Base-by-base conservation (phyloP, 2,888 invertebrate genomes). In the Darwinula stevensoni region DNA sequence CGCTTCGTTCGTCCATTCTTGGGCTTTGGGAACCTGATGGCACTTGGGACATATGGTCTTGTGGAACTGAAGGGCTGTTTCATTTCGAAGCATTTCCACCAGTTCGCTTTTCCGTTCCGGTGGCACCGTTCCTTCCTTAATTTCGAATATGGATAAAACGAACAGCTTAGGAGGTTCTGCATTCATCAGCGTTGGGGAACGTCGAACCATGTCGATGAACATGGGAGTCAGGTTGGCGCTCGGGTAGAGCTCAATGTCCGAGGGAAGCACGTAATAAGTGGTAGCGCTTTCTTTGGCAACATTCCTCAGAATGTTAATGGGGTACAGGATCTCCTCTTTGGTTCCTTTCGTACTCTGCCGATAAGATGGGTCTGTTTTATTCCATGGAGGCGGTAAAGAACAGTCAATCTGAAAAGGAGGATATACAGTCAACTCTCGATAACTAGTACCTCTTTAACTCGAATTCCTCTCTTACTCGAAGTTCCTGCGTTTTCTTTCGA, bases 201-300 rank as follows among this genome's bases (percentile, higher is more conserved):
- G 61, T 15, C 69, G 65, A 39, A 80, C 65, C 75, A 82, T 74
- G 44, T 72, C 68, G 40, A 82, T 57, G 54, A 84, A 82, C 47
- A 67, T 63, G 15, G 63, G 62, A 33, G 73, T 69, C 41, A 82
- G 52, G 42, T 70, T 65, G 4, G 74, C 71, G 54, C 71, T 78
- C 30, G 82, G 82, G 51, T 82, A 82, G 34, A 84, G 61, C 50
- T 84, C n/a, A n/a, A n/a, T n/a, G n/a, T n/a, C n/a, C n/a, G n/a
- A n/a, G n/a, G n/a, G n/a, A n/a, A n/a, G n/a, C 82, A 82, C 61
- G 48, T 63, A 82, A 48, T 74, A 67, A 1, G 82, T 80, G 29
- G 68, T 59, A 1, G 78, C 71, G 17, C 67, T 62, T 43, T 75
- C 74, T 29, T 82, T 59, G 1, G 82, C 82, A n/a, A 80, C 62